Evolutionary conservation across 2,797 vertebrate species (phyloP).

Genomic region (Falco peregrinus): DNA sequence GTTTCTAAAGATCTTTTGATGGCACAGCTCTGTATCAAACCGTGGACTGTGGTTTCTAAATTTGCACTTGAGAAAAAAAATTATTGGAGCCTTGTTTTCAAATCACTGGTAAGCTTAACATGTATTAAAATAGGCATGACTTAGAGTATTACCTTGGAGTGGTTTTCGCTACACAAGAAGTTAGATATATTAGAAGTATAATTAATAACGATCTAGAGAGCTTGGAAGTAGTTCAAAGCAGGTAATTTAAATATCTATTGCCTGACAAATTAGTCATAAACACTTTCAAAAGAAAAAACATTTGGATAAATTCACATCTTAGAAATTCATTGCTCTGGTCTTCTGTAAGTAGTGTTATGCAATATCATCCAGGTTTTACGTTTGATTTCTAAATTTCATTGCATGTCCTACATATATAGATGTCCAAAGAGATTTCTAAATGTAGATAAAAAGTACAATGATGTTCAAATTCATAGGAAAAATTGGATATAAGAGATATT

Average conservation of each 20-base stretch:
- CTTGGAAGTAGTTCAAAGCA: constrained; percentile 4
- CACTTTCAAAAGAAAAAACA: neutral
- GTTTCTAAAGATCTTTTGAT: neutral
- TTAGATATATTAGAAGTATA: constrained; percentile 27
- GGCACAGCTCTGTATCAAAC: neutral
- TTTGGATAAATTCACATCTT: constrained; percentile 12
- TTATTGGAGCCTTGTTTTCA: neutral
- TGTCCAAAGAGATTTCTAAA: neutral
- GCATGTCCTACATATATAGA: neutral
- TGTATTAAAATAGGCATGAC: neutral
- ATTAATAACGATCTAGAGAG: constrained; percentile 30
- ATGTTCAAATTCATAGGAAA: neutral
- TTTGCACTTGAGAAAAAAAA: neutral
- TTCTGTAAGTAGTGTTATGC: neutral
- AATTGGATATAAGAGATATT: neutral
- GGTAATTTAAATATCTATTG: constrained; percentile 21
- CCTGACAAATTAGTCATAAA: constrained; percentile 18
- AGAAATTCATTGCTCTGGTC: neutral
- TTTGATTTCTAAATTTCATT: neutral
- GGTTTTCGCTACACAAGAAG: neutral
- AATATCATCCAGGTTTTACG: neutral
- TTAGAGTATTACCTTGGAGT: constrained; percentile 9
- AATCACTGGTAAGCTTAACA: neutral
- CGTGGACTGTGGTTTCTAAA: neutral
- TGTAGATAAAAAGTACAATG: neutral